Base-by-base conservation (phyloP, 2,888 invertebrate species). In the Yponomeuta plumbellus region DNA sequence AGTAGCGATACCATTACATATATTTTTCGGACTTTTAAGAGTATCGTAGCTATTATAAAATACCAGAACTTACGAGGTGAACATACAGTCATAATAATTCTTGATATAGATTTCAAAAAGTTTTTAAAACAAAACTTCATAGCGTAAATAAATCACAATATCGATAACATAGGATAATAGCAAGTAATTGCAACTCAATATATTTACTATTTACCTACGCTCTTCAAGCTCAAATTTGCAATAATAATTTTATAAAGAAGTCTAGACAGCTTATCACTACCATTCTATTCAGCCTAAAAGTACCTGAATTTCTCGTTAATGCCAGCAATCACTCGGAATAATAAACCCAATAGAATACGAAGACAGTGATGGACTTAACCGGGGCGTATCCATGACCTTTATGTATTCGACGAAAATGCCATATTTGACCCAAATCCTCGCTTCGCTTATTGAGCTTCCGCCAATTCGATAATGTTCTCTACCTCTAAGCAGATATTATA, bases 301-400 rank as follows among this genome's bases (percentile, higher is more conserved):
- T 52, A 10, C 34, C 8, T 52, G 8, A 3, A 44, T 52, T 52
- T 17, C 44, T 52, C 44, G 44, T 17, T 17, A 52, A 52, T 17
- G 44, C 44, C 13, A 17, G 44, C 44, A 52, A 52, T 52, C 17
- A 52, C 44, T 52, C 17, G 17, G 1, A 52, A 52, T 52, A 52
- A 52, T 17, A 52, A 52, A 52, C 17, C 17, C 44, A 17, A 52
- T 52, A 52, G 44, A 52, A 52, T 52, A 52, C 17, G 44, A 52
- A 52, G 44, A 52, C 44, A 52, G 44, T 66, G 65, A 66, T 22
- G 6, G 58, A 66, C 59, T 44, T 13, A 59, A 66, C 40, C 39
- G 26, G 64, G 64, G 21, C 64, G 22, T 11, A 21, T 59, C 59
- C 67, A 59, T 64, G 64, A 59, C 64, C 67, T 67, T 64, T 59